Evolutionary conservation across 2,888 invertebrate species (phyloP), one percentile per base, ranked within the genome.

Genomic region (Bugula neritina): DNA sequence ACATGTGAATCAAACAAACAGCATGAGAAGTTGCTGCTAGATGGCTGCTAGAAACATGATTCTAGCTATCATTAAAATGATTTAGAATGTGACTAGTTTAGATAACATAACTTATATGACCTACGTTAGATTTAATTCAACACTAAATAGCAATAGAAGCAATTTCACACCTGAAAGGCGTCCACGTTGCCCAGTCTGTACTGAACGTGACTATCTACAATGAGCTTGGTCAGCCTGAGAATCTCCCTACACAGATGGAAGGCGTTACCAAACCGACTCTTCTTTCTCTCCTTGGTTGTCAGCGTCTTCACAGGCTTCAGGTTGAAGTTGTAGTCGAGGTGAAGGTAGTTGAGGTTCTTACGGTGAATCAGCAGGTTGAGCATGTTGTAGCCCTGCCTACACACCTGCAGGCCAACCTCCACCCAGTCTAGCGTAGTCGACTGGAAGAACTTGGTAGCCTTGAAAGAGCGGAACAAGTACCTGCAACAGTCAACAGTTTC

Each of bases 361-460:
- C 99, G 91, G 85, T 99, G 99, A 81, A 99, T 99, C 76, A 99
- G 87, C 74, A 99, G 87, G 85, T 99, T 99, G 75, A 99, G 86
- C 99, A 99, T 99, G 85, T 99, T 99, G 86, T 99, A 99, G 1
- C 99, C 99, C 85, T 99, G 99, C 0, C 98, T 89, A 83, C 99
- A 98, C 0, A 97, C 85, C 87, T 99, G 99, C 63, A 99, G 86
- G 1, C 99, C 99, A 17, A 96, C 97, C 86, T 99, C 99, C 1
- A 99, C 99, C 99, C 99, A 99, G 86, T 99, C 99, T 77, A 99
- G 86, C 0, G 96, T 96, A 0, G 99, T 99, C 0, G 95, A 95
- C 90, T 99, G 98, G 88, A 99, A 99, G 87, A 99, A 99, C 85
- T 99, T 99, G 0, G 99, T 99, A 0, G 97, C 93, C 85, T 99